Percentiles rank a stretch among this genome's conserved stretches.
These are phyloP conservation scores for Podiceps cristatus DNA, from an alignment of 2,113 vertebrate species.

Conservation along the genomic window DNA sequence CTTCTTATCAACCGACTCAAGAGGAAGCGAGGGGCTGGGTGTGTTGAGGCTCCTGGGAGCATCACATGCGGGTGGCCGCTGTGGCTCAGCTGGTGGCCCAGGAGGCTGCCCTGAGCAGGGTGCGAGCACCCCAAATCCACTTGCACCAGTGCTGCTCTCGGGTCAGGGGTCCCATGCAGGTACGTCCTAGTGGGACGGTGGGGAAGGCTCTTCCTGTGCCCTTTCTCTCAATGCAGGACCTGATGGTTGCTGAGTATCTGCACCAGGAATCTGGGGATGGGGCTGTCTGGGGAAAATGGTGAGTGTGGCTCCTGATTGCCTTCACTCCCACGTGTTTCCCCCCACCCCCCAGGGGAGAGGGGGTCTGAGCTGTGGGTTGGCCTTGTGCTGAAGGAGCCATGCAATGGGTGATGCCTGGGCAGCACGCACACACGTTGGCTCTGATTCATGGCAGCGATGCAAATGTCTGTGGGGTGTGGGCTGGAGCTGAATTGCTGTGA, in stretches of 20 bases:
- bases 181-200: background rate
- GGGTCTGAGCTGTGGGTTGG: background rate
- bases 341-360: too few species aligned
- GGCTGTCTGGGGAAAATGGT: background rate
- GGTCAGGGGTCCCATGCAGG: fast-evolving
- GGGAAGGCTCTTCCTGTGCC: background rate
- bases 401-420: background rate
- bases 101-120: background rate
- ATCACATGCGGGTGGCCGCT: fast-evolving
- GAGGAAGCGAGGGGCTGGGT: background rate
- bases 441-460: background rate
- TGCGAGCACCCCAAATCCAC: background rate
- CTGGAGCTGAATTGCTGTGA: background rate
- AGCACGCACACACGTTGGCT: fast-evolving
- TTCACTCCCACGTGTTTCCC: fast-evolving
- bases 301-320: background rate
- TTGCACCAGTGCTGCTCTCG: background rate
- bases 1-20: background rate
- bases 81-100: background rate
- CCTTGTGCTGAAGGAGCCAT: fast-evolving
- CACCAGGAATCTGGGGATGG: background rate
- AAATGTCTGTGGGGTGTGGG: background rate
- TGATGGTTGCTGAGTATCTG: background rate
- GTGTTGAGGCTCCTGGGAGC: background rate
- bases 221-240: background rate